A percentile compares a stretch with the other conserved stretches of the same genome.
Conservation (phyloP, 2,113 vertebrate genomes). For the Spermophilus dauricus region DNA sequence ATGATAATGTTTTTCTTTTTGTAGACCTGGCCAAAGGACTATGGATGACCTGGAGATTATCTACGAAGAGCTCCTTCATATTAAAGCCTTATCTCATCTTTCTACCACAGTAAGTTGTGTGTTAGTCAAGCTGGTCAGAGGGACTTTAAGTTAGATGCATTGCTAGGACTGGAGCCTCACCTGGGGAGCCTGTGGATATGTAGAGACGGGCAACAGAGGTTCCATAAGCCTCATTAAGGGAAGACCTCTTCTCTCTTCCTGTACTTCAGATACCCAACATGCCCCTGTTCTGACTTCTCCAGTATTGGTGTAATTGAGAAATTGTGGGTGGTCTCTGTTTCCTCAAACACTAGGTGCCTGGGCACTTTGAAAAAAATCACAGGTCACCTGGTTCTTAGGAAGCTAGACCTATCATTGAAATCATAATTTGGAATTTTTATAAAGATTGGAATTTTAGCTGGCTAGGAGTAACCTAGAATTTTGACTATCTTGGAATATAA, state of each 20-base stretch:
- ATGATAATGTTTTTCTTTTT: conserved; percentile 68
- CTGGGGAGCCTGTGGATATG: rapidly evolving
- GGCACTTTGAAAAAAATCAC: neutral
- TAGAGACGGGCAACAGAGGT: neutral
- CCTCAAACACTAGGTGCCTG: neutral
- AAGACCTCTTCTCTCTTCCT: neutral
- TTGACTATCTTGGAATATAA: neutral
- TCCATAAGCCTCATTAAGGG: rapidly evolving
- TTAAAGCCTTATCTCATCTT: conserved; percentile 98
- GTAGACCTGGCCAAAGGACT: conserved; percentile 96
- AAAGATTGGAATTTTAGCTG: neutral
- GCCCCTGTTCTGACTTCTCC: neutral
- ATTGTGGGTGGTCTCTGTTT: neutral
- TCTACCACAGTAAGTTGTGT: conserved; percentile 95
- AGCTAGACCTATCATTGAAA: neutral
- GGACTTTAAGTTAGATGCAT: neutral
- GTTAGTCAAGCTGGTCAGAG: neutral
- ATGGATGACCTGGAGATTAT: conserved; percentile 98
- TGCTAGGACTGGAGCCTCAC: neutral
- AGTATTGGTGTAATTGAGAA: neutral
- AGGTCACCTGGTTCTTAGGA: neutral
- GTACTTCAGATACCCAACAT: neutral
- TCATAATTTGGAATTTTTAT: neutral
- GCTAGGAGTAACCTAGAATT: neutral
- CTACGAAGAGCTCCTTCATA: conserved; percentile 98